Base-by-base conservation (phyloP, 2,797 vertebrate genomes). In the Macroramphosus scolopax region DNA sequence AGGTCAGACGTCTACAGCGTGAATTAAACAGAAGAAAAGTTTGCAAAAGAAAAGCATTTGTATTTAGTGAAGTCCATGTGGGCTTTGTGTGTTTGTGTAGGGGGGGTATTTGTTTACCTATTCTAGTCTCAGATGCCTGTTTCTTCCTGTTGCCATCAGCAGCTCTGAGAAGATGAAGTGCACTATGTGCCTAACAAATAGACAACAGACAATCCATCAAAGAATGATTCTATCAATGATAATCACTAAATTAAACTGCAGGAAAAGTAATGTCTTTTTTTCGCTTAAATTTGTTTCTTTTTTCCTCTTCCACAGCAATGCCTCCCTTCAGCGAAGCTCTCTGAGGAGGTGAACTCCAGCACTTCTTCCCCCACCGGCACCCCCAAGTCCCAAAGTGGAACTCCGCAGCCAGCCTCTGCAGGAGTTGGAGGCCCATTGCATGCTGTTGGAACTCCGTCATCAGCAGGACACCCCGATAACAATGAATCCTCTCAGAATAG, bases 361-460 rank as follows among this genome's bases (percentile, higher is more conserved):
- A 88, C 81, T 68, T 91, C 92, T 22, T 90, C 94, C 1, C 87
- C 92, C n/a, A 88, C 81, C 22, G 90, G 85, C 56, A 93, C 92
- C 39, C 93, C 93, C 0, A 94, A 95, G 81, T 91, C 93, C 39
- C 93, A 95, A 77, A 88, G 87, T 33, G 89, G 85, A 56, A 90
- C 89, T 60, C 72, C 87, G 38, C 3, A 70, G 75, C 50, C 94
- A 69, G 13, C 89, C 67, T 88, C 87, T 18, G 82, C 72, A 26
- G 88, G 88, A 47, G 63, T 79, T 13, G 84, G 75, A 0, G 89
- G 86, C 51, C 86, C 84, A 1, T 68, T 87, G 66, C 91, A 91
- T 36, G 76, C 89, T 2, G 72, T 77, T 0, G 44, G 86, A 8
- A 60, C 90, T 0, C 77, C 92, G 0, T 67, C 88, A 38, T 88